Evolutionary conservation across 1,140 invertebrate genomes (phyloP).

Genomic region (Galleria mellonella): DNA sequence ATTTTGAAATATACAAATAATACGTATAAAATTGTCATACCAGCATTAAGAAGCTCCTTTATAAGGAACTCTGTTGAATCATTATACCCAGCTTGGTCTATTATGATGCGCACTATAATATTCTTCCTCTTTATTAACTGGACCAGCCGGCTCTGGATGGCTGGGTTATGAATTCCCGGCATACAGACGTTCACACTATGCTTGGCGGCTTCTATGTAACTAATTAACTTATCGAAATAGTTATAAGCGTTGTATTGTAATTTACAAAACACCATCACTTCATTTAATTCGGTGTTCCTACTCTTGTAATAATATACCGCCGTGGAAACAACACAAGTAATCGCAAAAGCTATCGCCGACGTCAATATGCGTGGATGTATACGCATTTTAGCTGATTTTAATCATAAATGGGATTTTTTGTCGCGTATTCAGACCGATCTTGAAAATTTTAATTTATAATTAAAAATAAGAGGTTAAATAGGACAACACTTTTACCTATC

Average conservation of each 20-base stretch:
- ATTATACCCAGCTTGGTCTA: slow-evolving; percentile 53
- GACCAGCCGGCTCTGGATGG: slow-evolving; percentile 54
- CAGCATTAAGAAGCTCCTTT: slow-evolving; percentile 53
- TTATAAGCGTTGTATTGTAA: slow-evolving; percentile 58
- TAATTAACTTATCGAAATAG: slow-evolving; percentile 62
- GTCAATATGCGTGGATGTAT: slow-evolving; percentile 47
- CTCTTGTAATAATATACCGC: slow-evolving; percentile 60
- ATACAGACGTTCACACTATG: slow-evolving; percentile 54
- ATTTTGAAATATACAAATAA: too few species aligned
- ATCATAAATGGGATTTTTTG: slow-evolving; percentile 43
- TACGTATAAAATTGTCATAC: slow-evolving; percentile 24
- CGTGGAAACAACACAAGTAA: slow-evolving; percentile 56
- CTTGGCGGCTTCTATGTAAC: slow-evolving; percentile 53
- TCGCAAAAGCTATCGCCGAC: slow-evolving; percentile 44
- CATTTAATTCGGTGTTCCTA: slow-evolving; percentile 52
- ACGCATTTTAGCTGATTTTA: slow-evolving; percentile 61
- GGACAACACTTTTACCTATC: slow-evolving; percentile 15
- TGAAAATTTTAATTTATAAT: slow-evolving; percentile 45
- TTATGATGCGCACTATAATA: slow-evolving; percentile 50
- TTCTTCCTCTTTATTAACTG: slow-evolving; percentile 46
- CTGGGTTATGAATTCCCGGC: slow-evolving; percentile 62
- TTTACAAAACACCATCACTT: slow-evolving; percentile 69
- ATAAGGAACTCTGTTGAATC: slow-evolving; percentile 55
- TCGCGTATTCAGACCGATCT: slow-evolving; percentile 33
- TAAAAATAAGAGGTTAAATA: slow-evolving; percentile 52